Conservation (phyloP, 2,113 vertebrate genomes). For the Daboia siamensis region DNA sequence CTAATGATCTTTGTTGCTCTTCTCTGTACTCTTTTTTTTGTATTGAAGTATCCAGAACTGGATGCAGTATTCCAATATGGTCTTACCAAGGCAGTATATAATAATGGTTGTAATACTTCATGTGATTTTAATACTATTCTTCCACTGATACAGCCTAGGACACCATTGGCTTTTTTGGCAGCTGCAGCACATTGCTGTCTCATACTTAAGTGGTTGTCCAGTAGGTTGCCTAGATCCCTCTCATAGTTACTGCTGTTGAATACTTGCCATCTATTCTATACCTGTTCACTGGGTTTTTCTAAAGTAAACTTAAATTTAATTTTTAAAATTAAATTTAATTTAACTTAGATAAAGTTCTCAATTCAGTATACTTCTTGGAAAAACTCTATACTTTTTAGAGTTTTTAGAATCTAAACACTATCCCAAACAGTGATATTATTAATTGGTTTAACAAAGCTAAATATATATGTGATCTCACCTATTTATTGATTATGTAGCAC, state of each 20-base stretch:
- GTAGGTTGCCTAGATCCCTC: background rate
- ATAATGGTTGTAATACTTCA: background rate
- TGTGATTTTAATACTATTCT: background rate
- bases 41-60: background rate
- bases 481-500: background rate
- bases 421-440: background rate
- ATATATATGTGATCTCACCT: background rate
- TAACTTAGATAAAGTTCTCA: constrained; percentile 56
- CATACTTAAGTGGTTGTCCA: background rate
- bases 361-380: constrained; percentile 52
- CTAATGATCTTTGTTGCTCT: background rate
- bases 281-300: background rate
- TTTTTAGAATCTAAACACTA: constrained; percentile 19
- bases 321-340: background rate
- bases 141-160: background rate
- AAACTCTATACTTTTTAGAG: background rate
- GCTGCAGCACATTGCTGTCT: background rate
- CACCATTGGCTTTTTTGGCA: background rate
- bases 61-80: background rate
- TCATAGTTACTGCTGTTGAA: background rate
- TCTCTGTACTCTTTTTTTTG: background rate
- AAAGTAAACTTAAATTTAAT: background rate
- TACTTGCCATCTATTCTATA: background rate
- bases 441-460: background rate
- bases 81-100: background rate